These are phyloP conservation scores for Macropodus opercularis DNA, from an alignment of 2,797 vertebrate species.

Conservation along the genomic window DNA sequence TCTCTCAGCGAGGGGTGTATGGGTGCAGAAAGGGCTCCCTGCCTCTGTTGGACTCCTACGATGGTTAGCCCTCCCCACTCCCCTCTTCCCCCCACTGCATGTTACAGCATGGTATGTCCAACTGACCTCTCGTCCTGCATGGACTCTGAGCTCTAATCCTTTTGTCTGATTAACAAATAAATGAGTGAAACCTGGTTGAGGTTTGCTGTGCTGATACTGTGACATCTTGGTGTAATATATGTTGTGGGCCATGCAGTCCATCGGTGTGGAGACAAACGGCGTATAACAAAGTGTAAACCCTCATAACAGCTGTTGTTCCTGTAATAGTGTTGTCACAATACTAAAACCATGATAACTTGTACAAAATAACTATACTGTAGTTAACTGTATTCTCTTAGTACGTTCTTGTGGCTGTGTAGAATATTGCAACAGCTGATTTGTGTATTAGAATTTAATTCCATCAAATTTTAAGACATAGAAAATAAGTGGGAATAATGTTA, in stretches of 20 bases:
- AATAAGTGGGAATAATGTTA: too few relatives aligned
- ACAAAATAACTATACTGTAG: too few relatives aligned
- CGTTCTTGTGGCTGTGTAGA: too few relatives aligned
- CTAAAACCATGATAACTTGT: neutral
- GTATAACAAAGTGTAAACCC: neutral
- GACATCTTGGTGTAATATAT: constrained; percentile 37
- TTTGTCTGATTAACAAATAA: constrained; percentile 39
- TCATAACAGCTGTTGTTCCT: neutral
- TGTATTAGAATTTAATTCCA: too few relatives aligned
- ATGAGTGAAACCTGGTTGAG: constrained; percentile 40
- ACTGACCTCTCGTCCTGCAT: constrained; percentile 80
- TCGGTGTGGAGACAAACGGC: constrained; percentile 23
- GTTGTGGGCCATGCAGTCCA: constrained; percentile 16
- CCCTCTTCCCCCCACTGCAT: constrained; percentile 80
- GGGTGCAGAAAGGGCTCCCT: constrained; percentile 85
- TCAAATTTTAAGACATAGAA: too few relatives aligned
- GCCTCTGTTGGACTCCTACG: constrained; percentile 85
- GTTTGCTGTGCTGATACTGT: constrained; percentile 19
- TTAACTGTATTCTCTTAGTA: too few relatives aligned
- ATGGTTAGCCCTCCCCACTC: constrained; percentile 83
- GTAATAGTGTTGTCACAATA: constrained; percentile 47
- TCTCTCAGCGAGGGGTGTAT: constrained; percentile 85
- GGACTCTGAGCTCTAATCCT: constrained; percentile 63
- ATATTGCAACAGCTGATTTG: too few relatives aligned
- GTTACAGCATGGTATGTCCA: constrained; percentile 87